Percentiles rank a stretch among this genome's conserved stretches.
Evolutionary conservation across 2,797 vertebrate species (phyloP).

Genomic region (Phoeniculus purpureus): DNA sequence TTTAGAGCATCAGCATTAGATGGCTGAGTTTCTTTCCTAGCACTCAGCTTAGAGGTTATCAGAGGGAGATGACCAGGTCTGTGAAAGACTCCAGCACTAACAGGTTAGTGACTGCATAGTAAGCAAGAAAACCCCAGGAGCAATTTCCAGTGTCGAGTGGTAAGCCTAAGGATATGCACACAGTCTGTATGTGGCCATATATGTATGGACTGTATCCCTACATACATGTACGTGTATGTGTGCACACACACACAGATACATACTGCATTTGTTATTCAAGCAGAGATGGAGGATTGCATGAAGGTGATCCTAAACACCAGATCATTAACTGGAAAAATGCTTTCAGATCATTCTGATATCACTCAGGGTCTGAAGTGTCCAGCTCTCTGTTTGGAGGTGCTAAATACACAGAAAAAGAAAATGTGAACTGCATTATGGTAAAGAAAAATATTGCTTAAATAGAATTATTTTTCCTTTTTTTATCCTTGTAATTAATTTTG

Average conservation of each 20-base stretch:
- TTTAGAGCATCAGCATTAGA: neutral
- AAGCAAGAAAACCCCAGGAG: neutral
- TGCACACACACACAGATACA: too few relatives aligned
- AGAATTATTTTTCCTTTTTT: rapidly evolving
- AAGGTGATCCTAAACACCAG: neutral
- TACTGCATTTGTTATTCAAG: neutral
- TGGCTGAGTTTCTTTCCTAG: neutral
- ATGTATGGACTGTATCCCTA: rapidly evolving
- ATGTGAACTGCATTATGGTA: neutral
- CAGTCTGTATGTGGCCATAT: rapidly evolving
- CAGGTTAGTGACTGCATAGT: neutral
- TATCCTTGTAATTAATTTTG: neutral
- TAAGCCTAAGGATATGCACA: neutral
- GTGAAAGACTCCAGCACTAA: neutral
- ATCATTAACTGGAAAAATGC: neutral
- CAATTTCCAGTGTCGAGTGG: neutral
- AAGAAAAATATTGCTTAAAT: neutral
- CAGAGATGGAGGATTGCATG: neutral
- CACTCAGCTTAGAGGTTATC: neutral
- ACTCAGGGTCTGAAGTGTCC: neutral
- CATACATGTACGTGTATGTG: rapidly evolving
- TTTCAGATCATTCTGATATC: neutral
- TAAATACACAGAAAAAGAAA: neutral
- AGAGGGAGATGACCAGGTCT: neutral
- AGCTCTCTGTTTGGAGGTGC: too few relatives aligned